Evolutionary conservation across 2,113 vertebrate genomes (phyloP), one percentile per base, ranked within the genome.

Genomic region (Spheniscus mendiculus): DNA sequence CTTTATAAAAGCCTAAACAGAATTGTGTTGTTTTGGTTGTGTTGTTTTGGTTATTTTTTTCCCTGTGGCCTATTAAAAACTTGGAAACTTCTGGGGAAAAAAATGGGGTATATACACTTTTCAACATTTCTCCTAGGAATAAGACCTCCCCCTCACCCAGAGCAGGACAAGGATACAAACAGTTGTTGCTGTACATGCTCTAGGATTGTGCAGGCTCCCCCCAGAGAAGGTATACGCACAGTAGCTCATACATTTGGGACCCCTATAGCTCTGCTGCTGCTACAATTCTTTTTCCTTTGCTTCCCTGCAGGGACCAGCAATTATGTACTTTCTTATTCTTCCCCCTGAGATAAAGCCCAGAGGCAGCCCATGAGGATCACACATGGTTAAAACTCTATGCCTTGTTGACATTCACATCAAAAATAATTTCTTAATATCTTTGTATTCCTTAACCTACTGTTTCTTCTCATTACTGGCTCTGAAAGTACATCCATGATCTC

Each of bases 391-490:
- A 50, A 71, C 47, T 76, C 66, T 19, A 10, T 34, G 92, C 38
- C 42, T 92, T 95, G 73, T 85, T 97, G 91, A 93, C 19, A 42
- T 42, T 95, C 70, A 30, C 45, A 80, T 62, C 7, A 59, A 79
- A 67, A 81, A 78, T 47, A 53, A 80, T 87, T 69, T 93, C 81
- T 91, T 82, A 89, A 94, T 92, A n/a, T 89, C 55, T 59, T 29
- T 73, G 11, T 65, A 56, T 45, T 66, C n/a, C 80, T 92, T 69
- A 82, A 87, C 40, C 70, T 44, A 66, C 91, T 90, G 93, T 70
- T 97, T 94, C 89, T 94, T 72, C 94, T 80, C 77, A 53, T 95
- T 95, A 85, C n/a, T 55, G 73, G 19, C 66, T 34, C 72, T 70
- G 87, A 73, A 77, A 80, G 34, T n/a, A 49, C 49, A 52, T 87